Conservation (phyloP, 2,797 vertebrate genomes). For the Phrynocephalus vlangalii region DNA sequence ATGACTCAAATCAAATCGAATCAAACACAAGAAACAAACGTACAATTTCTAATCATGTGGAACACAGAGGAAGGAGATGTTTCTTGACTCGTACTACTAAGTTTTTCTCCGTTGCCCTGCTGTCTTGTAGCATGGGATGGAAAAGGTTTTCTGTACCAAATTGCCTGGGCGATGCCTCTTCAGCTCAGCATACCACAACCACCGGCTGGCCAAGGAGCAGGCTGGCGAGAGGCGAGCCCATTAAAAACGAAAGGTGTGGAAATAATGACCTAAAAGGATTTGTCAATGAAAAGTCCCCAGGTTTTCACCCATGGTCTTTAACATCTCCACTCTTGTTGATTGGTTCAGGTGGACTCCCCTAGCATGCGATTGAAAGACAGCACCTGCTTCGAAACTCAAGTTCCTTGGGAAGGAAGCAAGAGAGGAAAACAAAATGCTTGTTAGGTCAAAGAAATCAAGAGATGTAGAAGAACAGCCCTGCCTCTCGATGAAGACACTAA, state of each 20-base stretch:
- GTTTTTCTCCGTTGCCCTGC: not conserved
- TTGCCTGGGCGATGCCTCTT: not conserved
- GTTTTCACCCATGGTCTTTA: not conserved
- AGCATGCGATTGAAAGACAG: slow-evolving; percentile 23
- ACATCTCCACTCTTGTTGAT: not conserved
- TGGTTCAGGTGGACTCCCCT: not conserved
- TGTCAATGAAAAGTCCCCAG: slow-evolving; percentile 6
- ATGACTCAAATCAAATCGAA: too few species aligned
- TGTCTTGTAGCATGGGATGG: not conserved
- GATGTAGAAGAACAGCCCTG: not conserved
- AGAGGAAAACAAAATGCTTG: slow-evolving; percentile 25
- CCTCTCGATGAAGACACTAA: not conserved
- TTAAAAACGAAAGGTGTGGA: slow-evolving; percentile 8
- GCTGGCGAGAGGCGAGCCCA: not conserved
- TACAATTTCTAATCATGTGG: not conserved
- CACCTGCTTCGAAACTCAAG: slow-evolving; percentile 10
- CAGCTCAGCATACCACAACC: not conserved
- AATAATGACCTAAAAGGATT: not conserved
- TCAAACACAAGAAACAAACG: too few species aligned
- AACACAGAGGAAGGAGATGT: too few species aligned
- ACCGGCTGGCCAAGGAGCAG: not conserved
- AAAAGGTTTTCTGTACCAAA: not conserved
- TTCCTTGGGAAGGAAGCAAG: slow-evolving; percentile 7
- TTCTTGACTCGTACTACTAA: too few species aligned
- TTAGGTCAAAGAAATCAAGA: slow-evolving; percentile 31